Conservation (phyloP, 2,113 vertebrate species). For the Salvelinus sp. region DNA sequence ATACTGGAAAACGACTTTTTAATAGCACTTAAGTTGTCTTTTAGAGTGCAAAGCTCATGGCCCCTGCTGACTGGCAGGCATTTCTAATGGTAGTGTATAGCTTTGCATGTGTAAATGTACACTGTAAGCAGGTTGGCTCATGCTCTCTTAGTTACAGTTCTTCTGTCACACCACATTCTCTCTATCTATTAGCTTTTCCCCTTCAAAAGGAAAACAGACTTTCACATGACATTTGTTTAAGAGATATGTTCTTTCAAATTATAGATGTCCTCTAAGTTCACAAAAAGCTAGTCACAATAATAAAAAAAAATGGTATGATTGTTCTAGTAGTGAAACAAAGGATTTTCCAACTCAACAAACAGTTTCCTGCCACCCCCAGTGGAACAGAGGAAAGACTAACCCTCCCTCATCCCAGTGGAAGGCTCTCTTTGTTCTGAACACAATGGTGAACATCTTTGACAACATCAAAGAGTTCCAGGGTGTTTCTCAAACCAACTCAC, state of each 20-base stretch:
- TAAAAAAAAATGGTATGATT: constrained; percentile 39
- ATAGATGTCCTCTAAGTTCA: constrained; percentile 10
- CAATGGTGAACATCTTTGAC: constrained; percentile 66
- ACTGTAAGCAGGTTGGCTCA: background rate
- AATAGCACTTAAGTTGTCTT: background rate
- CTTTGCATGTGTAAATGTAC: background rate
- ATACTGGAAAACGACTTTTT: background rate
- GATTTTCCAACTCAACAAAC: constrained; percentile 51
- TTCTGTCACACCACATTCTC: constrained; percentile 6
- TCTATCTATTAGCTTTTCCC: constrained; percentile 18
- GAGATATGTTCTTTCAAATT: constrained; percentile 28
- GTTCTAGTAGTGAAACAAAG: constrained; percentile 65
- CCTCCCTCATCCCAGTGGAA: constrained; percentile 63
- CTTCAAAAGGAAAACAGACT: constrained; percentile 22
- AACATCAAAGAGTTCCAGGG: constrained; percentile 68
- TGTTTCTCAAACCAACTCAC: constrained; percentile 44
- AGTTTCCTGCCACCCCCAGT: constrained; percentile 61
- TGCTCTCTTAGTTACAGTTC: constrained; percentile 4
- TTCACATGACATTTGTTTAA: constrained; percentile 30
- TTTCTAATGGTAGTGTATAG: background rate
- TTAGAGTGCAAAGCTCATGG: background rate
- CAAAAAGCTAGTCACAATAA: constrained; percentile 43
- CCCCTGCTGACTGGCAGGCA: background rate
- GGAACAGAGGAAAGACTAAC: constrained; percentile 56
- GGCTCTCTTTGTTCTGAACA: constrained; percentile 70